Evolutionary conservation across 2,888 invertebrate species (phyloP).

Genomic region (Rhopalosiphum nymphaeae): DNA sequence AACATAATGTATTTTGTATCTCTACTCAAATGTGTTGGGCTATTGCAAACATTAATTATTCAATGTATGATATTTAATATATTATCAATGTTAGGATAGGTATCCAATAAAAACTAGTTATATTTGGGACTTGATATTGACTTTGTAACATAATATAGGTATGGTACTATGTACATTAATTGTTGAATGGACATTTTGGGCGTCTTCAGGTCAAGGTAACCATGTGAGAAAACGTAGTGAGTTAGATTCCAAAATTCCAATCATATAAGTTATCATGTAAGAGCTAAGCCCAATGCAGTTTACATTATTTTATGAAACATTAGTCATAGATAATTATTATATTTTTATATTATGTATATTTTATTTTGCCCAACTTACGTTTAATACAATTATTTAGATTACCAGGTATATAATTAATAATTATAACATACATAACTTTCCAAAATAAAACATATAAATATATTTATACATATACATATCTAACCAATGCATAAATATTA

Average conservation of each 20-base stretch:
- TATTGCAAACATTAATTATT: not conserved
- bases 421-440: not conserved
- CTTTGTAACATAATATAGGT: not conserved
- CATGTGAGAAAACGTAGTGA: not conserved
- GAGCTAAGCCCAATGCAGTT: not conserved
- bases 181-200: not conserved
- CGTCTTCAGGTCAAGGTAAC: slow-evolving; percentile 10
- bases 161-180: not conserved
- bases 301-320: not conserved
- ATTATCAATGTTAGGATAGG: not conserved
- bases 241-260: not conserved
- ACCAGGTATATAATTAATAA: not conserved
- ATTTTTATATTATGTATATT: not conserved
- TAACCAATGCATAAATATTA: not conserved
- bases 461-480: not conserved
- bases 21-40: not conserved
- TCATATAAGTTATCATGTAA: not conserved
- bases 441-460: not conserved
- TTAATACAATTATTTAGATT: not conserved
- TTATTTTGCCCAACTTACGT: not conserved
- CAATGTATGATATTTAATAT: not conserved
- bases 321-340: not conserved
- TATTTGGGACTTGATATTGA: slow-evolving; percentile 24
- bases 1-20: not conserved
- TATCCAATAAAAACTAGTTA: slow-evolving; percentile 14